Evolutionary conservation across 2,888 invertebrate genomes (phyloP).

Genomic region (Lepeophtheirus nordmannii): DNA sequence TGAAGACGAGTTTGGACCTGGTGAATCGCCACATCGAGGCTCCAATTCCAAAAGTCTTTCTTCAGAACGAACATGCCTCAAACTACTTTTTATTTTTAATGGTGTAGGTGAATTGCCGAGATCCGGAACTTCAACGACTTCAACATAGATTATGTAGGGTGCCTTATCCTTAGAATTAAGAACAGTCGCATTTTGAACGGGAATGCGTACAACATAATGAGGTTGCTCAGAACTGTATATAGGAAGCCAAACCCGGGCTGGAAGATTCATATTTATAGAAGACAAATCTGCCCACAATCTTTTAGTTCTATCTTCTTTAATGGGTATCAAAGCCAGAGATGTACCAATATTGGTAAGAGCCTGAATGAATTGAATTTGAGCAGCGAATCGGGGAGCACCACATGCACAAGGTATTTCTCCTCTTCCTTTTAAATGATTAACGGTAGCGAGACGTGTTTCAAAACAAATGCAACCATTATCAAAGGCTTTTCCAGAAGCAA

Average conservation of each 20-base stretch:
- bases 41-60: conserved; percentile 45
- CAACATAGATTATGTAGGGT: conserved; percentile 94
- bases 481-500: conserved; percentile 84
- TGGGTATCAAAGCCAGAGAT: conserved; percentile 59
- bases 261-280: conserved; percentile 84
- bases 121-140: conserved; percentile 76
- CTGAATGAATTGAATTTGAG: conserved; percentile 59
- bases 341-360: conserved; percentile 73
- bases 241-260: conserved; percentile 94
- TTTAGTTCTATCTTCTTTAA: conserved; percentile 81
- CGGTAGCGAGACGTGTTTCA: conserved; percentile 61
- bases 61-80: conserved; percentile 82
- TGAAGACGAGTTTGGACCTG: background rate
- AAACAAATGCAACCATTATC: conserved; percentile 90
- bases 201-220: conserved; percentile 89
- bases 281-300: conserved; percentile 81
- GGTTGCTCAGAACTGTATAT: conserved; percentile 57
- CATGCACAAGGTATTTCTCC: conserved; percentile 11
- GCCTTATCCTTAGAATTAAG: conserved; percentile 97
- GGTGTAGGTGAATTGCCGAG: conserved; percentile 69
- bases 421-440: conserved; percentile 58
- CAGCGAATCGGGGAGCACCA: conserved; percentile 56
- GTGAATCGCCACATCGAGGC: background rate
- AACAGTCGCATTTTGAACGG: conserved; percentile 89
- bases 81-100: conserved; percentile 52